Base-by-base conservation (phyloP, 2,797 vertebrate species). In the Remorina albescens region DNA sequence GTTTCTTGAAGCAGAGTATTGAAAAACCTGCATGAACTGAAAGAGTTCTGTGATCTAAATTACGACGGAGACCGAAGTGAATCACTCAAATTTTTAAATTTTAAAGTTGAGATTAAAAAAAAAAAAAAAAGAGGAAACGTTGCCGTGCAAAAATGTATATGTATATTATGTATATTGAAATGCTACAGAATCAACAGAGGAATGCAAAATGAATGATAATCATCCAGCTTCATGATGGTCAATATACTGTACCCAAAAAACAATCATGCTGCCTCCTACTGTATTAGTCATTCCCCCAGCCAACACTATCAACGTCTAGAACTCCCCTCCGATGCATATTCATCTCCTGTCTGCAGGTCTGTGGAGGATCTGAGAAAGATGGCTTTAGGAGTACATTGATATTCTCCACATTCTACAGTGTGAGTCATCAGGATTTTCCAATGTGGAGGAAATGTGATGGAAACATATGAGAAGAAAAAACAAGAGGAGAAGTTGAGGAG, bases 391-490 rank as follows among this genome's bases (percentile, higher is more conserved):
- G 60, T 13, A 46, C 19, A 74, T 66, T 86, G 83, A 75, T 84
- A 85, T 89, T 86, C 85, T 81, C 81, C 74, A 57, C 81, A 83
- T 84, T 81, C 51, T 70, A 77, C 71, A 67, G 49, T 13, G 86
- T 63, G 76, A 70, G 78, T 81, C 77, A 9, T 51, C 67, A 60
- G 66, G 56, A 51, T 81, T 63, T 82, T 73, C 67, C 76, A 18
- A 18, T 51, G 57, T 57, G 32, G 54, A 1, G 28, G 25, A 49
- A 56, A 55, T 56, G 53, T 2, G 5, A 54, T 25, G 56, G 39
- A 70, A 60, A 76, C 46, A 28, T 63, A 67, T 21, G 56, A 71
- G 61, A 49, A 64, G 37, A 59, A 60, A 62, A 19, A 10, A 61
- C 15, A 41, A 47, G 39, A 64, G 51, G 58, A 62, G 55, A 18